Evolutionary conservation across 2,797 vertebrate genomes (phyloP), one percentile per base, ranked within the genome.

Genomic region (Parauchenoglanis ngamensis): DNA sequence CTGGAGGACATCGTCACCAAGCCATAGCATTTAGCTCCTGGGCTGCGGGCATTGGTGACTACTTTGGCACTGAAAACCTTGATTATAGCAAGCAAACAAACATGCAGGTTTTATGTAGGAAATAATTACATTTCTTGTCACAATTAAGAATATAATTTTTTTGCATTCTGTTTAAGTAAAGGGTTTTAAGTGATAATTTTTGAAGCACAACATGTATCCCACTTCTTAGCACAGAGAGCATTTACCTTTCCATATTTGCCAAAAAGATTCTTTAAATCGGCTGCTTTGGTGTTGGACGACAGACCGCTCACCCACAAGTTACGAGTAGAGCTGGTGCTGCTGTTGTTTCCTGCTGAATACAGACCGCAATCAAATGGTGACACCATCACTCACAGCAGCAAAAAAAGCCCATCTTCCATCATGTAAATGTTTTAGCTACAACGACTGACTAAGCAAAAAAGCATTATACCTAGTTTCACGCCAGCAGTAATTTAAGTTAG

Each of bases 291-390:
- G 93, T 98, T 98, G 83, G 98, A 98, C 77, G 98, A 99, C 90
- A 99, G 94, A 92, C 98, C 98, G 70, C 98, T 99, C 93, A 99
- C 98, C 98, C 98, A 99, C 73, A 99, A 92, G 93, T 99, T 99
- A 85, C 96, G 97, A 92, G 96, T 96, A n/a, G 97, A 98, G 91
- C 96, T 96, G 92, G 95, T 94, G 89, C 96, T 94, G 89, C 96
- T 94, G 93, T 95, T 93, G 84, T 92, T 23, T 52, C 95, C 96
- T 93, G 96, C 96, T 98, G 92, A 92, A 87, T 1, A 70, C 7
- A 68, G 12, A 52, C 40, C 44, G 61, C 31, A 80, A 61, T 21
- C 35, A 44, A 59, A 79, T 61, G 28, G 23, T 12, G 5, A 59
- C n/a, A 57, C 12, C 31, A 28, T 17, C 17, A 44, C 10, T 12